phyloP scores from a whole-genome alignment of 2,888 invertebrate genomes.

The Xestia sexstrigata region DNA sequence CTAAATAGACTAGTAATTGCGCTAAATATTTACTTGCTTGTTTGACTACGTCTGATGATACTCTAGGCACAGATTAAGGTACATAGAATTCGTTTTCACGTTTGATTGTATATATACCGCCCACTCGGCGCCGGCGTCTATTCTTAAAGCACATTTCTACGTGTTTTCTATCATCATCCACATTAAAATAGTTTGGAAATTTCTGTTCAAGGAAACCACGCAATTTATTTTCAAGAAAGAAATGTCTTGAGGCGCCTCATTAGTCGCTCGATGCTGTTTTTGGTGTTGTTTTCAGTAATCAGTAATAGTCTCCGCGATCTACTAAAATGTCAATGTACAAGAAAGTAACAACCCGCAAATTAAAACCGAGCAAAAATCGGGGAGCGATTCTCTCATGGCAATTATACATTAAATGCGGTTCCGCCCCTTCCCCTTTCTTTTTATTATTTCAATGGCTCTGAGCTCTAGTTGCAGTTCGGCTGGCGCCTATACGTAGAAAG shows the following conservation, averaged over 20 bases:
- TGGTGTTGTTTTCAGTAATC: not conserved
- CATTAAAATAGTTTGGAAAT: constrained; percentile 60
- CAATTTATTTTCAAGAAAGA: constrained; percentile 40
- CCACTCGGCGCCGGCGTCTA: constrained; percentile 61
- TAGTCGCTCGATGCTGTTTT: constrained; percentile 13
- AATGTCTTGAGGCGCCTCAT: constrained; percentile 13
- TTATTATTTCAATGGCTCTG: no score
- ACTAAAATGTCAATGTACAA: not conserved
- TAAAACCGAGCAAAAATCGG: not conserved
- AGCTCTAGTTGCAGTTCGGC: no score
- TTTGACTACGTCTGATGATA: not conserved
- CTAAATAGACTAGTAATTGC: constrained; percentile 15
- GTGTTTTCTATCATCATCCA: constrained; percentile 55
- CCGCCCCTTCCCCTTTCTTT: not conserved
- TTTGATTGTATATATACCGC: constrained; percentile 47
- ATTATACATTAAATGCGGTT: not conserved
- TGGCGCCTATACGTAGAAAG: no score
- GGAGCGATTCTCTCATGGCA: not conserved
- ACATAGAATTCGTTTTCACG: not conserved
- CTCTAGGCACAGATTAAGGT: not conserved
- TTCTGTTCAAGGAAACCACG: constrained; percentile 58
- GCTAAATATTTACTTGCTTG: constrained; percentile 13
- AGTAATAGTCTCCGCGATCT: not conserved
- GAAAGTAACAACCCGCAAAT: not conserved
- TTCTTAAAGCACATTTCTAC: constrained; percentile 52